Base-by-base conservation (phyloP, 1,140 invertebrate species). In the Trichomalopsis sarcophagae region DNA sequence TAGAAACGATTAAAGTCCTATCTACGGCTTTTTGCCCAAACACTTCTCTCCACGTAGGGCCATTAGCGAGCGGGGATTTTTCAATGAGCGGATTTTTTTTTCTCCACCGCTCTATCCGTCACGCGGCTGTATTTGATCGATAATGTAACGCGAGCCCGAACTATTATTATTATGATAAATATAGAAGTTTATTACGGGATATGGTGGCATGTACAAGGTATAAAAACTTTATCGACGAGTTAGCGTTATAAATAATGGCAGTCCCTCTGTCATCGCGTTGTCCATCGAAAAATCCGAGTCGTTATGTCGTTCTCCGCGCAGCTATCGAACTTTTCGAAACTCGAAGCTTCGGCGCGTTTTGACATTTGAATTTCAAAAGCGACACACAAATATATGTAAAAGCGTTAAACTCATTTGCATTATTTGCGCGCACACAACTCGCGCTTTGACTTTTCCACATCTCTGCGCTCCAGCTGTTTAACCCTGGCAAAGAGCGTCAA, bases 291-390 rank as follows among this genome's bases (percentile, higher is more conserved):
- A 17, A 55, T 55, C 21, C 50, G 6, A 55, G 21, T 62, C 21
- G 6, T 17, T 17, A 55, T 27, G 1, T 55, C 50, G 14, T 55
- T 14, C 5, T 36, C 14, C 14, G 1, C 50, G 17, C 50, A 0
- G 4, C 14, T 17, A 21, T 62, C 55, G 17, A 73, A 4, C 13
- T 73, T 40, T 74, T 74, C 6, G 0, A 40, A 11, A 36, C 30
- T 27, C 27, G 36, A 55, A 33, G 33, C 17, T 2, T n/a, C 23
- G 4, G 21, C 40, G 36, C 11, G 40, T 13, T 36, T 82, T 75
- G 10, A 47, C 9, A 76, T 84, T 78, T 77, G 30, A 77, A 84
- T 77, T 78, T 69, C 62, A 77, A 69, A 84, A 77, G 27, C 23
- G 47, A 66, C 27, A n/a, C 62, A 13, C 62, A 83, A 77, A 27